A percentile compares a stretch with the other conserved stretches of the same genome.
phyloP scores from a whole-genome alignment of 2,797 vertebrate genomes.

The Micropoecilia bifurca region DNA sequence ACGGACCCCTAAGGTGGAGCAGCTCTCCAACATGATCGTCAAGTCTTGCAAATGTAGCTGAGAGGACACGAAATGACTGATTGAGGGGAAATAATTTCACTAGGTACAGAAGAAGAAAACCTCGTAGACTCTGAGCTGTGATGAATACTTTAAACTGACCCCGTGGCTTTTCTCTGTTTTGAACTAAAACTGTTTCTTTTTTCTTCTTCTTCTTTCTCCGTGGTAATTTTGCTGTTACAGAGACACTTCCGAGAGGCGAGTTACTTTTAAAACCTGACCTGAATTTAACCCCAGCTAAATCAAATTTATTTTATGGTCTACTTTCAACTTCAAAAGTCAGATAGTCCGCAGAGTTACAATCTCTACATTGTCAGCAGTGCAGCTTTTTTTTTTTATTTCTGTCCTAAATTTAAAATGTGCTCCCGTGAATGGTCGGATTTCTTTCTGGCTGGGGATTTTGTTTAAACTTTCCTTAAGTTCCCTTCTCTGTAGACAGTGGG shows the following conservation, averaged over 20 bases:
- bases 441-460: slow-evolving; percentile 55
- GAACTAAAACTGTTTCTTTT: slow-evolving; percentile 38
- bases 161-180: slow-evolving; percentile 52
- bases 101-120: slow-evolving; percentile 62
- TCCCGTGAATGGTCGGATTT: slow-evolving; percentile 34
- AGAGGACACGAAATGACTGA: slow-evolving; percentile 65
- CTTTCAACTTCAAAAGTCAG: slow-evolving; percentile 33
- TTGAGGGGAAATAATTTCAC: slow-evolving; percentile 47
- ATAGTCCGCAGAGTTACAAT: slow-evolving; percentile 7
- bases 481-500: slow-evolving; percentile 69
- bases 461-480: slow-evolving; percentile 57
- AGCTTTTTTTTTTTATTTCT: slow-evolving; percentile 31
- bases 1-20: slow-evolving; percentile 94
- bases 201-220: neutral
- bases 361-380: slow-evolving; percentile 28
- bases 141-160: slow-evolving; percentile 63
- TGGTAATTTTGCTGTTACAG: slow-evolving; percentile 9
- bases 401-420: slow-evolving; percentile 19
- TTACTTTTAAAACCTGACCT: slow-evolving; percentile 23
- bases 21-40: slow-evolving; percentile 98
- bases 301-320: slow-evolving; percentile 20
- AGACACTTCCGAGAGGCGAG: slow-evolving; percentile 29
- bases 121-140: slow-evolving; percentile 70
- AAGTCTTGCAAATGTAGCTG: slow-evolving; percentile 98
- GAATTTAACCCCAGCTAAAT: slow-evolving; percentile 12